Evolutionary conservation across 2,797 vertebrate genomes (phyloP), one percentile per base, ranked within the genome.

Genomic region (Leptoclinus maculatus): DNA sequence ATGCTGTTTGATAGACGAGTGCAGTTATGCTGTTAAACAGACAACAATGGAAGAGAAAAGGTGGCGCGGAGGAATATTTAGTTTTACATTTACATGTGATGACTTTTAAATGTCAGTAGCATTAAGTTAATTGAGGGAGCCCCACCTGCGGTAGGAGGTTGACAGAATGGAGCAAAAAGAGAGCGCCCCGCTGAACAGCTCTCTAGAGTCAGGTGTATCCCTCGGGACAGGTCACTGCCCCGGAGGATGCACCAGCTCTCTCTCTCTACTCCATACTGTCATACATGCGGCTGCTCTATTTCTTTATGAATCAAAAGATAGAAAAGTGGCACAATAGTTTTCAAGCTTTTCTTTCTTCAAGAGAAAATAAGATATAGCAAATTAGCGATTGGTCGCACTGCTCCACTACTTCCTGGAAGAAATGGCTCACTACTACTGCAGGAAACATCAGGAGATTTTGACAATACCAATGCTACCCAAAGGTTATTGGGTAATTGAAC

Each of bases 91-190:
- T 45, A 27, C 17, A 39, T 57, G 14, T 23, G 39, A 63, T 38
- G 12, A 68, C 59, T 74, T 63, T 59, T 53, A 72, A 72, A 66
- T 65, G 60, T 41, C 53, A 65, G 19, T 51, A 49, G 49, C 7
- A 8, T 32, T 32, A 66, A 34, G n/a, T 63, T 38, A 36, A 79
- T 72, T 38, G 23, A 54, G 39, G 32, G 21, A 51, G 10, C 0
- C 34, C 13, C 34, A 32, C 34, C 62, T 60, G 21, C 11, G n/a
- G 25, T n/a, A 4, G 21, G 43, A 17, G 2, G 12, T 45, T 1
- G 14, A 56, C 19, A 41, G 36, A 7, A 51, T 25, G 7, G 10
- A 36, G 27, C 32, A 4, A 41, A 57, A 65, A 23, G 19, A 16
- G 2, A 32, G 6, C 21, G n/a, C 39, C 39, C 8, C 7, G 2